phyloP scores from a whole-genome alignment of 2,113 vertebrate genomes.

The Sinocyclocheilus anshuiensis region DNA sequence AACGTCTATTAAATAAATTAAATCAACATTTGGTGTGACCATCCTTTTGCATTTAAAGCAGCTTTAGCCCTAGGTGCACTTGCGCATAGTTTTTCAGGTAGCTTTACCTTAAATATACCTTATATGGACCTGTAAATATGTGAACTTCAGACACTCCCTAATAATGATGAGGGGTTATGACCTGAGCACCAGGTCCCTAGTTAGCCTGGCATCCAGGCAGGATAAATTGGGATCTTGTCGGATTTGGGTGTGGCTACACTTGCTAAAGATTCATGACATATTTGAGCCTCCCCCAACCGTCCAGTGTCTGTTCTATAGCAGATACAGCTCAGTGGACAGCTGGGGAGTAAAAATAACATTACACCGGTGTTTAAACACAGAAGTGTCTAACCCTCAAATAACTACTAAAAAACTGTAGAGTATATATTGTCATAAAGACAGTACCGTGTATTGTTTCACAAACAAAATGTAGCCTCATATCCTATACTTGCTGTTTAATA shows the following conservation, averaged over 20 bases:
- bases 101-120: no score
- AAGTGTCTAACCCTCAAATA: constrained; percentile 47
- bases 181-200: constrained; percentile 43
- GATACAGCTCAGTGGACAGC: constrained; percentile 62
- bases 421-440: background rate
- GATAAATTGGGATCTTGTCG: constrained; percentile 35
- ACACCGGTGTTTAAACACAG: constrained; percentile 52
- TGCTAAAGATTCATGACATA: constrained; percentile 52
- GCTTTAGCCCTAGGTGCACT: no score
- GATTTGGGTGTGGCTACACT: constrained; percentile 51
- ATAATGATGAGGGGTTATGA: constrained; percentile 4
- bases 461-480: constrained; percentile 1
- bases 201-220: constrained; percentile 44
- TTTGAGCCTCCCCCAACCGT: constrained; percentile 45
- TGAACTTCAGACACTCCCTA: no score
- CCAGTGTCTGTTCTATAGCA: constrained; percentile 26
- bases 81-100: no score
- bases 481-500: background rate
- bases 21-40: no score
- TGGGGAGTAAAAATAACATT: constrained; percentile 73
- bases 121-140: no score
- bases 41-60: no score
- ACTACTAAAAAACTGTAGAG: constrained; percentile 8
- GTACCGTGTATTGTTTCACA: constrained; percentile 10
- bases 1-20: no score